phyloP scores from a whole-genome alignment of 2,888 invertebrate species.

The Eilema depressum region DNA sequence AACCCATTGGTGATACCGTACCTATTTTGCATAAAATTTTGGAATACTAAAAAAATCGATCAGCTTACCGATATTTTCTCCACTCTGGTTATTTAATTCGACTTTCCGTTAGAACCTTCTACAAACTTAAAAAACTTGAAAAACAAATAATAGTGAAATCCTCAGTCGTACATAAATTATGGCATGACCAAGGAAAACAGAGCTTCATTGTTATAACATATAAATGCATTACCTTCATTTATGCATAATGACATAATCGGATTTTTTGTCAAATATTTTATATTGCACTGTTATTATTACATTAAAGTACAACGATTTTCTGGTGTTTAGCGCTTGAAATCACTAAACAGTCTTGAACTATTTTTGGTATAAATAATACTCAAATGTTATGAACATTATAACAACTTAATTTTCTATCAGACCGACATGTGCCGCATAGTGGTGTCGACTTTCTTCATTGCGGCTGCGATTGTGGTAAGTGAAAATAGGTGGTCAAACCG shows the following conservation, averaged over 20 bases:
- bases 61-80: too few species aligned
- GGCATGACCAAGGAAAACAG: too few species aligned
- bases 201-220: too few species aligned
- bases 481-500: neutral
- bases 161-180: too few species aligned
- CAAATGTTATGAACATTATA: neutral
- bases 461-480: constrained; percentile 30
- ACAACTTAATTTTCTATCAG: constrained; percentile 10
- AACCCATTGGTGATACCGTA: too few species aligned
- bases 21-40: too few species aligned
- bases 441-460: constrained; percentile 13
- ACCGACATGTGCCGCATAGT: constrained; percentile 41
- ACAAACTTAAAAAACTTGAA: too few species aligned
- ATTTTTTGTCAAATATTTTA: neutral
- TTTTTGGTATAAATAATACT: constrained; percentile 22
- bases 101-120: too few species aligned
- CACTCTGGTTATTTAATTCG: too few species aligned
- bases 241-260: neutral
- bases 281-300: neutral
- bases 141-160: too few species aligned
- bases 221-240: too few species aligned
- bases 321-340: constrained; percentile 41
- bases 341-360: constrained; percentile 11
- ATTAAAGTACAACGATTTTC: constrained; percentile 41
- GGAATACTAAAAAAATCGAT: too few species aligned